phyloP scores from a whole-genome alignment of 2,888 invertebrate species.

The Boloria euphrosyne region DNA sequence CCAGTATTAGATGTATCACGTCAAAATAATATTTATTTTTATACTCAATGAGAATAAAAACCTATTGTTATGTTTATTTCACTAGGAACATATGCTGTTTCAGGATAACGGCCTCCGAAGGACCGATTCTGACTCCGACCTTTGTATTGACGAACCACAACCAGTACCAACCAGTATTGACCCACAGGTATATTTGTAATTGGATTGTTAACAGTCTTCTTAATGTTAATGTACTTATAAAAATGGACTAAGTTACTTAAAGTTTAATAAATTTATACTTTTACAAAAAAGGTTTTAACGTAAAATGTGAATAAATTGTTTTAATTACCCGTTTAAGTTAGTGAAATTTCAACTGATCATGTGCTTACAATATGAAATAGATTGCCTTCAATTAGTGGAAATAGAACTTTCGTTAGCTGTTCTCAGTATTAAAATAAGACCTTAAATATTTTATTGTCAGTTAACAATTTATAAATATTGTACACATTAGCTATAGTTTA shows the following conservation, averaged over 20 bases:
- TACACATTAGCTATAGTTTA: too few relatives aligned
- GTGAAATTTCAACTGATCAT: not conserved
- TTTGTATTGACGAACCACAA: constrained; percentile 89
- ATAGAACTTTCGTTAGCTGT: too few relatives aligned
- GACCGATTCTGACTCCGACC: constrained; percentile 94
- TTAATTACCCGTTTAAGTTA: not conserved
- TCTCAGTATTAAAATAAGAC: too few relatives aligned
- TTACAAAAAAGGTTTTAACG: too few relatives aligned
- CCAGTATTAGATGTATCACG: too few relatives aligned
- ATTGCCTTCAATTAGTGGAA: too few relatives aligned
- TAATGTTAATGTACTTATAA: not conserved
- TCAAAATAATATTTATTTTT: too few relatives aligned
- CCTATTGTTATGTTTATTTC: constrained; percentile 9
- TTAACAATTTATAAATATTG: too few relatives aligned
- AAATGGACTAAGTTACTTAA: constrained; percentile 15
- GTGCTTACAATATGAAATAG: too few relatives aligned
- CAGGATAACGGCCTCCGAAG: constrained; percentile 79
- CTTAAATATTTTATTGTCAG: too few relatives aligned
- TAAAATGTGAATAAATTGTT: not conserved
- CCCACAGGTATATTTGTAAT: constrained; percentile 65
- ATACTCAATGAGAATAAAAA: not conserved
- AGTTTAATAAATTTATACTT: not conserved
- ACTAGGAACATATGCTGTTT: constrained; percentile 21
- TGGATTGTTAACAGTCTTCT: constrained; percentile 16
- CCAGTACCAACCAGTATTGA: constrained; percentile 70